Base-by-base conservation (phyloP, 2,888 invertebrate genomes). In the Panopea generosa region DNA sequence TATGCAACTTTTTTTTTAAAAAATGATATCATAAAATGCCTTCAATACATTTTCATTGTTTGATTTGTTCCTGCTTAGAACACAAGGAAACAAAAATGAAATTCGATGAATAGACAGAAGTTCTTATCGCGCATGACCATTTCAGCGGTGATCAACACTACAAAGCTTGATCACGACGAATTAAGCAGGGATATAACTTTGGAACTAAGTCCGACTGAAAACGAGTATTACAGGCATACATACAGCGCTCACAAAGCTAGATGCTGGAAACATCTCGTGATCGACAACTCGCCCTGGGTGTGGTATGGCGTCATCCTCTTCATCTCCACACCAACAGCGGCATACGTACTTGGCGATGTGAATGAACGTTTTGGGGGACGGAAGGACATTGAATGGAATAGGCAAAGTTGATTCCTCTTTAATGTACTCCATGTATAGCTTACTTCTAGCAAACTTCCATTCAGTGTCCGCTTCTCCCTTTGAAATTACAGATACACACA, bases 391-490 rank as follows among this genome's bases (percentile, higher is more conserved):
- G 61, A 92, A 89, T 1, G 92, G 92, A n/a, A 92, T 90, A 3
- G 92, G 92, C 95, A 96, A 80, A 94, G 92, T 90, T 62, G 91
- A 82, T 87, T 93, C 93, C 16, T 93, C 92, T 75, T 92, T 92
- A 75, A 94, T 93, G 84, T 94, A 94, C 61, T 92, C 91, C 91
- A 92, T 89, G 77, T 92, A 92, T 16, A 92, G 84, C 73, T 90
- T 89, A 59, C 90, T 91, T 33, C 92, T 85, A 2, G 91, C 91
- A 70, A 90, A 92, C 71, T 92, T 92, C 92, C 92, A 92, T 69
- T 92, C 92, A 2, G 90, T 90, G 73, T 92, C 92, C 11, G 91
- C 90, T 33, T 91, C 89, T 20, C 86, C 87, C 92, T 92, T 76
- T 7, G 74, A 55, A 26, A 38, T 22, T 11, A 52, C 22, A 52